Evolutionary conservation across 2,113 vertebrate species (phyloP).

Genomic region (Herpetotheres cachinnans): DNA sequence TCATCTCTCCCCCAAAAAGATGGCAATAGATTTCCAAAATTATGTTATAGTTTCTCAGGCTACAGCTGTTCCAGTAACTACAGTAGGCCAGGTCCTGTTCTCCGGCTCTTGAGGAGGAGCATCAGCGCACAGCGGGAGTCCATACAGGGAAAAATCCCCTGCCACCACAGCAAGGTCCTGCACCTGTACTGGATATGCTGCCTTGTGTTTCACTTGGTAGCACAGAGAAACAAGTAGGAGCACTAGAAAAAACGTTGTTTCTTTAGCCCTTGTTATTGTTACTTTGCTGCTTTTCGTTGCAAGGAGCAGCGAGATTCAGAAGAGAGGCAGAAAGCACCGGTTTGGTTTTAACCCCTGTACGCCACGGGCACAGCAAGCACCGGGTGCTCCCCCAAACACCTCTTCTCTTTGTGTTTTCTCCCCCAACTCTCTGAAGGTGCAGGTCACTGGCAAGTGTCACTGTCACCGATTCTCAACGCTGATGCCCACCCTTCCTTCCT

Average conservation of each 20-base stretch:
- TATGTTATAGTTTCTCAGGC: neutral
- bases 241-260: neutral
- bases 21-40: neutral
- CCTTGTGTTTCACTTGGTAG: neutral
- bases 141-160: rapidly evolving
- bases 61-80: neutral
- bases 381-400: neutral
- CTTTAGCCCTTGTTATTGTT: neutral
- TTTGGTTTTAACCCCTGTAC: rapidly evolving
- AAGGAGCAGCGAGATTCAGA: neutral
- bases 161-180: neutral
- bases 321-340: neutral
- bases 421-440: neutral
- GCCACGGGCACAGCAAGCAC: rapidly evolving
- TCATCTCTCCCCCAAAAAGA: neutral
- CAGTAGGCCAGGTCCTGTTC: neutral
- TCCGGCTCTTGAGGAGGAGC: neutral
- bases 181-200: neutral
- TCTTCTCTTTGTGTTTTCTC: neutral
- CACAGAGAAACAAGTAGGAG: neutral
- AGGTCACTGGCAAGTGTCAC: neutral
- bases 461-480: neutral
- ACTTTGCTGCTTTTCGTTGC: neutral
- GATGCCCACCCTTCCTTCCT: neutral
- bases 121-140: neutral